Evolutionary conservation across 2,888 invertebrate genomes (phyloP).

Genomic region (Sylvicola cinctus): DNA sequence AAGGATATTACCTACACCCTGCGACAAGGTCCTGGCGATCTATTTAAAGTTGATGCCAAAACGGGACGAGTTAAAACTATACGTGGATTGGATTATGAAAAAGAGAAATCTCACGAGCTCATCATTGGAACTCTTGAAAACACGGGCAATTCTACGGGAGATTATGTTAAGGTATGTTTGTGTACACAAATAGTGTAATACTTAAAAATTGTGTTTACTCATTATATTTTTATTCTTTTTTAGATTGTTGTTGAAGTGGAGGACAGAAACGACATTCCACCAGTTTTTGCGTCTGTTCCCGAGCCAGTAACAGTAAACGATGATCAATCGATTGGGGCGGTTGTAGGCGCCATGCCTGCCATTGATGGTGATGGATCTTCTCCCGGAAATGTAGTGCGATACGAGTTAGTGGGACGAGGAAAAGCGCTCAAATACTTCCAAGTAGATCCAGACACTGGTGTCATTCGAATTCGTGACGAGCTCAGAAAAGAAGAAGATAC

Average conservation of each 20-base stretch:
- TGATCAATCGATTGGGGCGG: conserved; percentile 59
- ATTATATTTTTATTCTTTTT: conserved; percentile 9
- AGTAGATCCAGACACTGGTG: conserved; percentile 67
- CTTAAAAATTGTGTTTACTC: neutral
- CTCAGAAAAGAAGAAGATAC: conserved; percentile 67
- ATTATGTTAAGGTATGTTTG: conserved; percentile 56
- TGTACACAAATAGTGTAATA: conserved; percentile 43
- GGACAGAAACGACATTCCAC: conserved; percentile 77
- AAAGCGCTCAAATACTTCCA: conserved; percentile 72
- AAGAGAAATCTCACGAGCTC: conserved; percentile 47
- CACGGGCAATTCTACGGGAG: conserved; percentile 39
- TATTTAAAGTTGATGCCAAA: conserved; percentile 64
- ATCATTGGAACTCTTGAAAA: conserved; percentile 72
- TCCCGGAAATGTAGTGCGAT: conserved; percentile 60
- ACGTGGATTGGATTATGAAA: conserved; percentile 59
- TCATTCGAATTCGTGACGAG: conserved; percentile 61
- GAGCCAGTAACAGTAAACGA: conserved; percentile 69
- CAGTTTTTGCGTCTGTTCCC: conserved; percentile 64
- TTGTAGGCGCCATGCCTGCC: conserved; percentile 58
- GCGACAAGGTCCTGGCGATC: conserved; percentile 56
- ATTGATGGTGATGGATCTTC: conserved; percentile 68
- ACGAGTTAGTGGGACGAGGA: conserved; percentile 63
- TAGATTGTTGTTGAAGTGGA: conserved; percentile 30
- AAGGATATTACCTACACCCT: conserved; percentile 69
- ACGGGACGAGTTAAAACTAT: conserved; percentile 60